Conservation (phyloP, 2,888 invertebrate species). For the Dendrolimus houi region DNA sequence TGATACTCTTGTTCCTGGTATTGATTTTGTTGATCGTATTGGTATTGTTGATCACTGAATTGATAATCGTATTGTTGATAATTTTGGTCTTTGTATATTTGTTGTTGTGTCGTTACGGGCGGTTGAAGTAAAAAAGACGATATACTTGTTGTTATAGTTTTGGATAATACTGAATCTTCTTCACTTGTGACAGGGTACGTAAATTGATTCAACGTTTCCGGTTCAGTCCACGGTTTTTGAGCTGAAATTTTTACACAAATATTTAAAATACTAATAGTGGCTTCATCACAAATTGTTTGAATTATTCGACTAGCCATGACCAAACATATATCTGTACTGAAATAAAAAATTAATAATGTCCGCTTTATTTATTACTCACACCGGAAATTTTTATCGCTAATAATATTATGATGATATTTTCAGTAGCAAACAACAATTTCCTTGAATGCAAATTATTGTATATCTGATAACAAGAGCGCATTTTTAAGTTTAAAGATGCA, state of each 20-base stretch:
- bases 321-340: slow-evolving; percentile 25
- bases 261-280: slow-evolving; percentile 36
- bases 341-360: slow-evolving; percentile 20
- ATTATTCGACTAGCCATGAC: slow-evolving; percentile 42
- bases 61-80: slow-evolving; percentile 42
- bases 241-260: slow-evolving; percentile 55
- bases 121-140: slow-evolving; percentile 50
- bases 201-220: slow-evolving; percentile 49
- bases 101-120: slow-evolving; percentile 45
- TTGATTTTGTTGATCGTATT: slow-evolving; percentile 27
- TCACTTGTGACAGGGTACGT: slow-evolving; percentile 53
- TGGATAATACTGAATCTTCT: slow-evolving; percentile 44
- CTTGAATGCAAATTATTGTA: too few relatives aligned
- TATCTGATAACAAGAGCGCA: too few relatives aligned
- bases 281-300: slow-evolving; percentile 33
- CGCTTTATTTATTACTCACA: slow-evolving; percentile 12
- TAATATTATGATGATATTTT: slow-evolving; percentile 15
- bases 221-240: slow-evolving; percentile 65
- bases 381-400: slow-evolving; percentile 57
- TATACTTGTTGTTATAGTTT: slow-evolving; percentile 45
- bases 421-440: not conserved
- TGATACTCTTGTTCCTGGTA: slow-evolving; percentile 28
- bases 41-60: slow-evolving; percentile 24
- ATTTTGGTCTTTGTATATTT: slow-evolving; percentile 36
- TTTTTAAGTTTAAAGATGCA: too few relatives aligned